These are phyloP conservation scores for Phycodurus eques DNA, from an alignment of 2,113 vertebrate species.

Conservation along the genomic window DNA sequence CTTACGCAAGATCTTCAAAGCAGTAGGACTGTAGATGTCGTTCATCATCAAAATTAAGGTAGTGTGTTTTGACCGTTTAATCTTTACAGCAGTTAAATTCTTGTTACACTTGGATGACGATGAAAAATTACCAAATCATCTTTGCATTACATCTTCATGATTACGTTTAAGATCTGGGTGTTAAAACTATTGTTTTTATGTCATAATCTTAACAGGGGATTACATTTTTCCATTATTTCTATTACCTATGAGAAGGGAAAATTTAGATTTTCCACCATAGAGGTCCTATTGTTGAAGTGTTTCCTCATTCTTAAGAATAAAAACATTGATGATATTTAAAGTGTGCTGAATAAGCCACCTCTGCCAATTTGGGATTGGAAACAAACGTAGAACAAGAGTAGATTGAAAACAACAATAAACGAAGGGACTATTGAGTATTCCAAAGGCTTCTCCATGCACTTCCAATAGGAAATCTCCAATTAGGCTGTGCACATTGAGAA, in stretches of 20 bases:
- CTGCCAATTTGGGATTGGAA: constrained; percentile 3
- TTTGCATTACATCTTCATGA: background rate
- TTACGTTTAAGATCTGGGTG: background rate
- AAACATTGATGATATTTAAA: constrained; percentile 6
- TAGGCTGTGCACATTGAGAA: constrained; percentile 82
- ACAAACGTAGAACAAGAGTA: constrained; percentile 44
- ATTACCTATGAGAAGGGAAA: no score
- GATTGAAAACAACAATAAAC: constrained; percentile 47
- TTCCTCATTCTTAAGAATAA: background rate
- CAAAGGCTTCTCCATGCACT: constrained; percentile 76
- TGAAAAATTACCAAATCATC: no score
- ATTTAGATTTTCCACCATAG: no score
- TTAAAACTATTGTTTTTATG: no score
- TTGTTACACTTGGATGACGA: no score
- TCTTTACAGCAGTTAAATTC: background rate
- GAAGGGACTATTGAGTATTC: background rate
- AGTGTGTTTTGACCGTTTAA: background rate
- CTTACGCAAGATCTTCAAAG: background rate
- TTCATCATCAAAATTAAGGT: background rate
- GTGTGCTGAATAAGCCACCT: constrained; percentile 18
- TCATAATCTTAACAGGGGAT: no score
- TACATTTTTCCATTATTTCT: no score
- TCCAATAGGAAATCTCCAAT: constrained; percentile 94
- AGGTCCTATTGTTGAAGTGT: no score
- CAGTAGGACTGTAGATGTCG: background rate